These are phyloP conservation scores for Paramormyrops kingsleyae DNA, from an alignment of 2,113 vertebrate species.

Conservation along the genomic window DNA sequence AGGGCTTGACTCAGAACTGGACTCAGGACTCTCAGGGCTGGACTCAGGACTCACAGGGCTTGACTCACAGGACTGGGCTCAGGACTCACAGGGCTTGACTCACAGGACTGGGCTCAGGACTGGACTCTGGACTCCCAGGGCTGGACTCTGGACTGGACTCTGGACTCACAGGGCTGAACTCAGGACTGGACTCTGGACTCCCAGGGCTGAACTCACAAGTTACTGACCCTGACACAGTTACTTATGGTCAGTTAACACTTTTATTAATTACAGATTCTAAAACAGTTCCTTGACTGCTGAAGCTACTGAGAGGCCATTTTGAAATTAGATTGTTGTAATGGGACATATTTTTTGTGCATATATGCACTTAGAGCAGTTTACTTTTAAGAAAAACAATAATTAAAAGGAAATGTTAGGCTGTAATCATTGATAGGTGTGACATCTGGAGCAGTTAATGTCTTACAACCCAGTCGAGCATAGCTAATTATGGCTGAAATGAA, in stretches of 20 bases:
- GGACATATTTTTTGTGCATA: neutral
- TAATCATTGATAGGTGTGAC: neutral
- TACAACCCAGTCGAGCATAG: neutral
- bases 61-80: no score
- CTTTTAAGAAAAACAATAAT: neutral
- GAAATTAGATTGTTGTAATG: neutral
- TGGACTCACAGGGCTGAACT: neutral
- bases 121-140: no score
- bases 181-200: no score
- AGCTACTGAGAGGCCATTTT: neutral
- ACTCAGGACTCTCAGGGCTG: no score
- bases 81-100: neutral
- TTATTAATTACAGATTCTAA: neutral
- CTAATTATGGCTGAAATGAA: neutral
- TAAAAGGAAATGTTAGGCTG: neutral
- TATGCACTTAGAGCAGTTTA: neutral
- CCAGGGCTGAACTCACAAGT: no score
- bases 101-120: neutral
- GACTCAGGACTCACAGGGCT: no score
- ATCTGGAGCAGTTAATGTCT: slow-evolving; percentile 2
- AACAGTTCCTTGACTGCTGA: neutral
- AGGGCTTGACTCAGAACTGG: no score
- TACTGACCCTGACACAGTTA: neutral
- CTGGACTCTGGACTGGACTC: neutral
- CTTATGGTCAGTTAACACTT: neutral